Conservation (phyloP, 2,113 vertebrate species). For the Labeo catla region DNA sequence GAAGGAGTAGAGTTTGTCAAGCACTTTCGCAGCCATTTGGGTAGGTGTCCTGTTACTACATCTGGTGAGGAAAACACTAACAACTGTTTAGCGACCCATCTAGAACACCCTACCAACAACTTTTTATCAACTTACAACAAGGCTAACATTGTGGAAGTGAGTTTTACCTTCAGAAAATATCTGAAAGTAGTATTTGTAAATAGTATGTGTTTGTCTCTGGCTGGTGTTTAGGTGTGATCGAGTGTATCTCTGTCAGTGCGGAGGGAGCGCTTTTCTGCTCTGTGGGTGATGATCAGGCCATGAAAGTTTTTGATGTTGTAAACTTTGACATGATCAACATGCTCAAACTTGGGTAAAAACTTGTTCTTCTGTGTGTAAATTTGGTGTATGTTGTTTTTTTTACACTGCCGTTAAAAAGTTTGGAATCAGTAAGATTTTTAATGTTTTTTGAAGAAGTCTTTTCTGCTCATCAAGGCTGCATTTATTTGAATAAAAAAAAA, state of each 20-base stretch:
- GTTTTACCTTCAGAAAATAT: neutral
- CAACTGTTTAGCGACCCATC: too few relatives aligned
- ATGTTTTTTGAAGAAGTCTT: too few relatives aligned
- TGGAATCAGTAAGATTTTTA: too few relatives aligned
- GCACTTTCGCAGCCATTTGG: constrained; percentile 93
- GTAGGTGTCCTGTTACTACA: constrained; percentile 68
- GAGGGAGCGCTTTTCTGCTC: constrained; percentile 94
- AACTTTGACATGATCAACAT: constrained; percentile 99
- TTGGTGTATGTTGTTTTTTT: neutral
- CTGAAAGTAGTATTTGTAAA: neutral
- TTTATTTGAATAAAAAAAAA: too few relatives aligned
- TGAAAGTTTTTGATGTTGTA: constrained; percentile 98
- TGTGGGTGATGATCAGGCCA: constrained; percentile 95
- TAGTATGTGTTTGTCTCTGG: constrained; percentile 5
- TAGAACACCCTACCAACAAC: neutral
- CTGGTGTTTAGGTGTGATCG: constrained; percentile 83
- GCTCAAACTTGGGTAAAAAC: constrained; percentile 92
- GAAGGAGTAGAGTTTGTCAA: constrained; percentile 98
- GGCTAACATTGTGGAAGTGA: neutral
- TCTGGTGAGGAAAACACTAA: neutral
- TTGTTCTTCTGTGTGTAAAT: neutral
- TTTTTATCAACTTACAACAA: neutral
- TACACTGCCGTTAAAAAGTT: neutral
- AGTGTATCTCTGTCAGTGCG: constrained; percentile 89
- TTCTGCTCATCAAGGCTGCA: neutral